phyloP scores from a whole-genome alignment of 2,113 vertebrate species.

The Thermophis baileyi region DNA sequence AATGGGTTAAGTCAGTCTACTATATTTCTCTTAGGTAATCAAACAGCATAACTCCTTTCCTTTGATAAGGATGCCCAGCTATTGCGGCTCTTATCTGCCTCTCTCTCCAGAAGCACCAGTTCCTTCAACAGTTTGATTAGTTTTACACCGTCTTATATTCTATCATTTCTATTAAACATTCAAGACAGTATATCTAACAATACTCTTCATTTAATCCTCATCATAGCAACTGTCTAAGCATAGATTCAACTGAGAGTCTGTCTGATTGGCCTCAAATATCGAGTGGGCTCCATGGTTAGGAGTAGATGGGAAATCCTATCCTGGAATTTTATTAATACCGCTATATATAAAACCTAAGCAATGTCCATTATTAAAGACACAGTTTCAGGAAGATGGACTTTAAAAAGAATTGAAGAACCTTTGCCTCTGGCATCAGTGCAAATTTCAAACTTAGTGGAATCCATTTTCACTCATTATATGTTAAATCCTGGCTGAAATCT shows the following conservation, averaged over 20 bases:
- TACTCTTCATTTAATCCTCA: neutral
- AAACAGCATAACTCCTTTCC: neutral
- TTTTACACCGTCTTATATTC: neutral
- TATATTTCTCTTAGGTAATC: neutral
- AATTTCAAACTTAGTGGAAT: neutral
- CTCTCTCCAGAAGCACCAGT: neutral
- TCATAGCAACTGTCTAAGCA: neutral
- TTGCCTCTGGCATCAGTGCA: neutral
- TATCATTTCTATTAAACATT: neutral
- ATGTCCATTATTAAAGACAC: neutral
- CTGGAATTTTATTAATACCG: neutral
- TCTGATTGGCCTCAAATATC: neutral
- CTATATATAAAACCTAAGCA: neutral
- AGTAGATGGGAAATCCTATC: neutral
- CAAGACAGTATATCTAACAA: neutral
- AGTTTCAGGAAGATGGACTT: neutral
- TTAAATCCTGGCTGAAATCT: neutral
- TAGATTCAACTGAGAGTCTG: neutral
- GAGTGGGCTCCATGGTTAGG: neutral
- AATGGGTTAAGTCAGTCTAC: neutral
- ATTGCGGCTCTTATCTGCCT: neutral
- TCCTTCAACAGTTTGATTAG: neutral
- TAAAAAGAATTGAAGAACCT: neutral
- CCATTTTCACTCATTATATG: neutral
- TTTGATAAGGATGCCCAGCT: neutral